Evolutionary conservation across 1,140 invertebrate genomes (phyloP).

Genomic region (Dendroctonus ponderosae): DNA sequence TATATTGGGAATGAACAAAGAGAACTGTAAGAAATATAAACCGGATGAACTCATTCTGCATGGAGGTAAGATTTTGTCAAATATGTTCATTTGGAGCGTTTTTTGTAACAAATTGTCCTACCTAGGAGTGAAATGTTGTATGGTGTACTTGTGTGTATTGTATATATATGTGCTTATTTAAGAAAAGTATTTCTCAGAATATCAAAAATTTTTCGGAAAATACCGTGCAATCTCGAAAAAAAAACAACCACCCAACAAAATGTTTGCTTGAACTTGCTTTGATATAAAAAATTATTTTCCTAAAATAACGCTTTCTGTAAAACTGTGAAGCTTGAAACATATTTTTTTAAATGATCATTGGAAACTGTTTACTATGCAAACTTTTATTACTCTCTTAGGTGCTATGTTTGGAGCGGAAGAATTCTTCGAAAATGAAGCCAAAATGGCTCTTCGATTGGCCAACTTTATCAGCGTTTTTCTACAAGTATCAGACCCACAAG

Average conservation of each 20-base stretch:
- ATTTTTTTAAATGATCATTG: too few species aligned
- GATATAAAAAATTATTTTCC: neutral
- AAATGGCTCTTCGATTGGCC: constrained; percentile 89
- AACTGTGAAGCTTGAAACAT: neutral
- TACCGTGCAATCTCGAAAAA: too few species aligned
- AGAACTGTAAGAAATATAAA: constrained; percentile 68
- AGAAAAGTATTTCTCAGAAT: too few species aligned
- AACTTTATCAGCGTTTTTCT: constrained; percentile 94
- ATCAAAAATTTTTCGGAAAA: too few species aligned
- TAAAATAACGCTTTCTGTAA: neutral
- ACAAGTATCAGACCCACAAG: constrained; percentile 89
- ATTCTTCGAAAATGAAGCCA: constrained; percentile 92
- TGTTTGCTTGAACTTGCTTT: too few species aligned
- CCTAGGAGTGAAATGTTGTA: too few species aligned
- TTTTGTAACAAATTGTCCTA: too few species aligned
- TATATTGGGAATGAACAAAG: constrained; percentile 68
- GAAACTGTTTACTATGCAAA: too few species aligned
- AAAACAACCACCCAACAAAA: too few species aligned
- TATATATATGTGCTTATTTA: too few species aligned
- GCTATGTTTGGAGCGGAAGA: constrained; percentile 80
- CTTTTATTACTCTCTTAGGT: constrained; percentile 53
- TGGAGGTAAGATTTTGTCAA: constrained; percentile 66
- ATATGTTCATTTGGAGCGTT: too few species aligned
- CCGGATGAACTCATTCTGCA: constrained; percentile 72
- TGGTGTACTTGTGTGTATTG: too few species aligned